Evolutionary conservation across 64 coral and sea anemone species (phyloP).

Genomic region (Orbicella faveolata): DNA sequence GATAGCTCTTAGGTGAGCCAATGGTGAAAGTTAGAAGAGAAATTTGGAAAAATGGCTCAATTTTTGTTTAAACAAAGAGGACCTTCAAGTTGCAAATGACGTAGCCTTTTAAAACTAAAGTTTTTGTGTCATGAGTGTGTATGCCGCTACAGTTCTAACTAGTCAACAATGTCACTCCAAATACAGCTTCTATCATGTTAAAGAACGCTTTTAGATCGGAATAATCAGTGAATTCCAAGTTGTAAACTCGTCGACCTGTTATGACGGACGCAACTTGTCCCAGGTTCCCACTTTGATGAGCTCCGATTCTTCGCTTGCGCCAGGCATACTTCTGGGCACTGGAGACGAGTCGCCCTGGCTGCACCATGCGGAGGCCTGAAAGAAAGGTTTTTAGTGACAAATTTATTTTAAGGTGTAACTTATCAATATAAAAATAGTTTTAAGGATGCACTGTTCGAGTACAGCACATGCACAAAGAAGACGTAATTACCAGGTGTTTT

Average conservation of each 20-base stretch:
- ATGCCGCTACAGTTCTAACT: background rate
- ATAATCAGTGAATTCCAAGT: constrained; percentile 31
- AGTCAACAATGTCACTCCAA: background rate
- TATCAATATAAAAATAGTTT: background rate
- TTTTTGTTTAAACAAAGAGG: too few relatives aligned
- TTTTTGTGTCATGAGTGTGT: too few relatives aligned
- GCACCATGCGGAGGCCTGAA: constrained; percentile 5
- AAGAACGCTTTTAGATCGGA: constrained; percentile 11
- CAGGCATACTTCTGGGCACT: constrained; percentile 17
- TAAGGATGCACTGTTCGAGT: background rate
- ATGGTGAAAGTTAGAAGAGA: too few relatives aligned
- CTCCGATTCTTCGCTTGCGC: constrained; percentile 11
- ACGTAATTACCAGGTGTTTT: too few relatives aligned
- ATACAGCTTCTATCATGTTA: constrained; percentile 28
- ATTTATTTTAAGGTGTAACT: background rate
- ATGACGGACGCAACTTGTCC: constrained; percentile 18
- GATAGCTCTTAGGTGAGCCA: too few relatives aligned
- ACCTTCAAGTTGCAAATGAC: too few relatives aligned
- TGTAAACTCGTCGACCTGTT: background rate
- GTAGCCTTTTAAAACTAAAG: too few relatives aligned
- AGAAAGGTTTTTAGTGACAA: background rate
- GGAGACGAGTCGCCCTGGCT: constrained; percentile 32
- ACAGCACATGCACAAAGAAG: background rate
- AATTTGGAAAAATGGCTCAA: too few relatives aligned
- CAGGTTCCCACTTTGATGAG: constrained; percentile 12